Base-by-base conservation (phyloP, 2,888 invertebrate genomes). In the Idaea dimidiata region DNA sequence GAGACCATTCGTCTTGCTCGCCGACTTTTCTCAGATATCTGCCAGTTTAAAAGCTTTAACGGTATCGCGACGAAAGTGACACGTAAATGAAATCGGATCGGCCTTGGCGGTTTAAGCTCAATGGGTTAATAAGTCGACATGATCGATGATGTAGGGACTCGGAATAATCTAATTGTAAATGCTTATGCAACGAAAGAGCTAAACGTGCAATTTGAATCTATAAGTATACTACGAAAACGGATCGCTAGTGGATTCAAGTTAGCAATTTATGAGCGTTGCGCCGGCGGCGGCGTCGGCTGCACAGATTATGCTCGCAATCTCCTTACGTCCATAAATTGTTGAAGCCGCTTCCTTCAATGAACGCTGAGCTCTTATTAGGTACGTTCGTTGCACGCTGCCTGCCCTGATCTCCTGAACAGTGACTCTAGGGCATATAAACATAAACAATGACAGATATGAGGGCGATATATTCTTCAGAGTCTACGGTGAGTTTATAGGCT, bases 51-150 rank as follows among this genome's bases (percentile, higher is more conserved):
- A 82, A 87, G 82, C 79, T 78, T 82, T 90, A 90, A 89, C 90
- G 89, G 90, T 89, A 86, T 78, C 69, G 73, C 77, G 81, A 83
- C 77, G 88, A 89, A 89, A 89, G 88, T 88, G 87, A 88, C 78
- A 80, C 83, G 84, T 87, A 84, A 88, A 88, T 88, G 84, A 86
- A 84, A 86, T 77, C 71, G 68, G 57, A 64, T 66, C 72, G 78
- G 76, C 77, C 80, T 81, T 84, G 82, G 83, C 82, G 80, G 75
- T 80, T 79, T 80, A 81, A 77, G 73, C 72, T 66, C 71, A 70
- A 66, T 70, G 71, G 68, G 72, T 72, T 71, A 74, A 73, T 76
- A 79, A 78, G 75, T 70, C 72, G 72, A 63, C 72, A 72, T 82
- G 81, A 84, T 82, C 73, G 77, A 82, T 81, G 71, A 69, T 60